Evolutionary conservation across 2,113 vertebrate genomes (phyloP), one percentile per base, ranked within the genome.

Genomic region (Heterotis niloticus): DNA sequence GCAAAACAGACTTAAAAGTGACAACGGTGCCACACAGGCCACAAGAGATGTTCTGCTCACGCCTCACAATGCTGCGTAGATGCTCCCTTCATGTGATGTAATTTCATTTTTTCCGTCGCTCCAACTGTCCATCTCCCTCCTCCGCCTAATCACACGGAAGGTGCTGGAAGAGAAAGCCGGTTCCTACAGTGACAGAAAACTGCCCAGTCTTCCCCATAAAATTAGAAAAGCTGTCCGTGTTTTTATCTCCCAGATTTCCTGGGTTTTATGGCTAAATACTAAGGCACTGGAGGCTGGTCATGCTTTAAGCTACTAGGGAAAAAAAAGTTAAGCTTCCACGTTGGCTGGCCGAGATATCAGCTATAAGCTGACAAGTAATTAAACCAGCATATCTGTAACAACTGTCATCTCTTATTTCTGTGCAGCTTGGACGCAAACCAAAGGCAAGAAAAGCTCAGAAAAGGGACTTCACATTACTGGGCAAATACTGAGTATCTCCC

Each of bases 361-460:
- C 93, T 92, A 85, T 96, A 95, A 97, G 96, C 95, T 96, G 96
- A 98, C 96, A 98, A 96, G 96, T 96, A 96, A 98, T 97, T 96
- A 97, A 97, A 96, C 93, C 89, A 84, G 94, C 93, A 90, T 96
- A 94, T 98, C 96, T 96, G 88, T 94, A 96, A 95, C 95, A 96
- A 96, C 96, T 95, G 95, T 95, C 96, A 95, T 94, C 95, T 96
- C 95, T 95, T 94, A 96, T 94, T 96, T 95, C 96, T 94, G 92
- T 93, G 93, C 91, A 92, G 92, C 93, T 90, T 95, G 95, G 94
- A 96, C 91, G 88, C 92, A 94, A 95, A 96, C 94, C 94, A 96
- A 95, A 95, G 91, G 90, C 90, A 88, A 92, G 90, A 89, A 93
- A 75, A 93, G 89, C 88, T 83, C 88, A 92, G 92, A 90, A 89